Conservation (phyloP, 2,797 vertebrate species). For the Eurystomus glaucurus region DNA sequence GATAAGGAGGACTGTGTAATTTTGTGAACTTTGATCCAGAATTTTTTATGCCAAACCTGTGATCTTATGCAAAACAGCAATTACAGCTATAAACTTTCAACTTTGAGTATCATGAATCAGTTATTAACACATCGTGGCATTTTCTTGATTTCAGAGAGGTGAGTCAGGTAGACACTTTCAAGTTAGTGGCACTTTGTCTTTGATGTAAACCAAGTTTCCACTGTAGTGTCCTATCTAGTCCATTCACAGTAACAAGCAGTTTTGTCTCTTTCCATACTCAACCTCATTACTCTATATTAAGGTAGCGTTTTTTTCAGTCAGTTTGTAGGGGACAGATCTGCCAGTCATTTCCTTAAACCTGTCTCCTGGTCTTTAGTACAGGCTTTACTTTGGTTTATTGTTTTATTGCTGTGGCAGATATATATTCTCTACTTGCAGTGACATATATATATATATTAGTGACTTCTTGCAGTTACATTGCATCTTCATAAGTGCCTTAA, state of each 20-base stretch:
- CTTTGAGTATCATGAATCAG: not conserved
- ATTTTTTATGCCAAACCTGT: not conserved
- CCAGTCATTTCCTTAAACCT: not conserved
- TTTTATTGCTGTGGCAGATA: not conserved
- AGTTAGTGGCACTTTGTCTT: not conserved
- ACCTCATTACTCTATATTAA: not conserved
- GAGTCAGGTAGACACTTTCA: not conserved
- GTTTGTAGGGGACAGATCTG: not conserved
- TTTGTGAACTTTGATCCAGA: not conserved
- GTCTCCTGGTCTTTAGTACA: not conserved
- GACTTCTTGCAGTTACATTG: not conserved
- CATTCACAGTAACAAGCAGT: not conserved
- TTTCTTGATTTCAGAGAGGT: not conserved
- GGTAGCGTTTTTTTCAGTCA: not conserved
- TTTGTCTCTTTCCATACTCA: not conserved
- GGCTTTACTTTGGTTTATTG: not conserved
- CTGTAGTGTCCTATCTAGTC: not conserved
- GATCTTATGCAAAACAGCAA: not conserved
- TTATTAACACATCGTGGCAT: not conserved
- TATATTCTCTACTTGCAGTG: not conserved
- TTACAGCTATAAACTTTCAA: not conserved
- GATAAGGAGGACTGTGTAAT: not conserved
- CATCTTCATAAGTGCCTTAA: not conserved
- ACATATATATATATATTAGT: not conserved
- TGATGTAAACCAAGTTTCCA: not conserved